Conservation (phyloP, 2,888 invertebrate genomes). For the Melolontha melolontha region DNA sequence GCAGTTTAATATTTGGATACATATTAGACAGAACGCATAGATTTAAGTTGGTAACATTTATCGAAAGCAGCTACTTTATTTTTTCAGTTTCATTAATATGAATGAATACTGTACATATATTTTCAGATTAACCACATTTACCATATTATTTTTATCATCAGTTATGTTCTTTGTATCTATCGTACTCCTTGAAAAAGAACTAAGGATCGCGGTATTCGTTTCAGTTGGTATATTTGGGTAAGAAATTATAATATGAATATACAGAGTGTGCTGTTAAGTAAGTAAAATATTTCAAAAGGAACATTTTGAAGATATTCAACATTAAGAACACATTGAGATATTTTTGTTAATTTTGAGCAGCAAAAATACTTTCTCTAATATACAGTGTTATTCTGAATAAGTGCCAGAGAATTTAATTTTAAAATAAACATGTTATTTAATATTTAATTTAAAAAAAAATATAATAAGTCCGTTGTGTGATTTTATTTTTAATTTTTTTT, state of each 20-base stretch:
- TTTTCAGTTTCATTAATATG: neutral
- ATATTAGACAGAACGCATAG: slow-evolving; percentile 91
- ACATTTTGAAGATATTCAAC: too few species aligned
- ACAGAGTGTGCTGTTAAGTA: too few species aligned
- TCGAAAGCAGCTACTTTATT: slow-evolving; percentile 1
- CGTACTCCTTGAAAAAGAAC: slow-evolving; percentile 29
- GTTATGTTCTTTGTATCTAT: slow-evolving; percentile 32
- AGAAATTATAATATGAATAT: slow-evolving; percentile 37
- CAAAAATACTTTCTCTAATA: too few species aligned
- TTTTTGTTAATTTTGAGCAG: too few species aligned
- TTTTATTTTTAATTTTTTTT: too few species aligned
- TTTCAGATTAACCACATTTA: slow-evolving; percentile 41
- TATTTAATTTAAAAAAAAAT: too few species aligned
- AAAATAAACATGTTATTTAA: too few species aligned
- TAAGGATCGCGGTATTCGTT: slow-evolving; percentile 49
- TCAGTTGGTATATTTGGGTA: slow-evolving; percentile 57
- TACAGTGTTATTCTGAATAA: too few species aligned
- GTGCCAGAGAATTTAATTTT: too few species aligned
- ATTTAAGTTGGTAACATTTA: slow-evolving; percentile 79
- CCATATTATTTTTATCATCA: slow-evolving; percentile 36
- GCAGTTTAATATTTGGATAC: slow-evolving; percentile 89
- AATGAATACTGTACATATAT: neutral
- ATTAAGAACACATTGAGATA: too few species aligned
- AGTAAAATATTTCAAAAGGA: too few species aligned
- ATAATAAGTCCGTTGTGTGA: too few species aligned